These are phyloP conservation scores for Octopus sinensis DNA, from an alignment of 1,140 invertebrate species.

Conservation along the genomic window DNA sequence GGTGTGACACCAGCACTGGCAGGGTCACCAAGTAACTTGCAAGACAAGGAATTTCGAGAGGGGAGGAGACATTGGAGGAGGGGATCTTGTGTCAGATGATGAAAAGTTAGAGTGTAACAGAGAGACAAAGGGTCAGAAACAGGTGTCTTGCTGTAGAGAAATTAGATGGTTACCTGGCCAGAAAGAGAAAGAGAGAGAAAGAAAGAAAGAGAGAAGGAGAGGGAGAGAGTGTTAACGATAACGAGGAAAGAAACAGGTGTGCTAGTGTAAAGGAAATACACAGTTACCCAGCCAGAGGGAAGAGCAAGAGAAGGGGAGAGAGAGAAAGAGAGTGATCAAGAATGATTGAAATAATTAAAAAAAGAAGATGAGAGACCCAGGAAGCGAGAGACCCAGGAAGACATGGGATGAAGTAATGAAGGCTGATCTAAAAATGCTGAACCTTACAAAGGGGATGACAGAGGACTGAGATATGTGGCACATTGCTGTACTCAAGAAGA, in stretches of 20 bases:
- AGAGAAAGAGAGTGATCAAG: background rate
- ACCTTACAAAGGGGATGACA: too few relatives aligned
- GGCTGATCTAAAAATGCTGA: too few relatives aligned
- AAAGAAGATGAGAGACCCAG: background rate
- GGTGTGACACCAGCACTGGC: too few relatives aligned
- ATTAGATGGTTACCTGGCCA: background rate
- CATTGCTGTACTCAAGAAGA: too few relatives aligned
- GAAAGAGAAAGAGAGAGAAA: conserved; percentile 14
- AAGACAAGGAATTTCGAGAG: background rate
- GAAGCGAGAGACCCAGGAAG: background rate
- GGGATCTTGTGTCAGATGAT: background rate
- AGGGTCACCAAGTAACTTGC: too few relatives aligned
- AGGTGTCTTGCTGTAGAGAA: background rate
- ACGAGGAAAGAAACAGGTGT: background rate
- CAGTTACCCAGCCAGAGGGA: background rate
- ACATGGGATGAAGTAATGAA: too few relatives aligned
- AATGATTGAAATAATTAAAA: background rate
- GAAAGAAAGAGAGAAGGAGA: conserved; percentile 15
- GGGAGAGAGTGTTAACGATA: background rate
- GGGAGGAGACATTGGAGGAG: background rate
- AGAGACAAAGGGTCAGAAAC: conserved; percentile 6
- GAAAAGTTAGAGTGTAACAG: conserved; percentile 3
- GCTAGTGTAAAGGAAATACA: background rate
- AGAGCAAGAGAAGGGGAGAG: background rate
- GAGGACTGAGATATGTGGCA: too few relatives aligned